phyloP scores from a whole-genome alignment of 2,113 vertebrate genomes.

The Larimichthys crocea region DNA sequence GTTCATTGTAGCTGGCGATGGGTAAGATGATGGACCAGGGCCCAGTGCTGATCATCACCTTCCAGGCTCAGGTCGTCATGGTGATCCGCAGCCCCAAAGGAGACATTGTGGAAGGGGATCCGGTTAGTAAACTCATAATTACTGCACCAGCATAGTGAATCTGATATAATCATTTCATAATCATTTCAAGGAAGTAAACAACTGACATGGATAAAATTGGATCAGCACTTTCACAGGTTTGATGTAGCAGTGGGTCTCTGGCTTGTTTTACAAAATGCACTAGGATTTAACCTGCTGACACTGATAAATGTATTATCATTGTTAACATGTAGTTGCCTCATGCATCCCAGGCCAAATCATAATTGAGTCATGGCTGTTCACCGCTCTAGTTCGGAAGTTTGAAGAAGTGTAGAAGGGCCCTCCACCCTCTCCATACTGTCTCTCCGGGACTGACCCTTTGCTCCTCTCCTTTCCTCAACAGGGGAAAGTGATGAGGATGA shows the following conservation, averaged over 20 bases:
- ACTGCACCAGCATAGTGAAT: slow-evolving; percentile 11
- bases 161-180: slow-evolving; percentile 10
- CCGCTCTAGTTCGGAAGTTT: background rate
- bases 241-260: background rate
- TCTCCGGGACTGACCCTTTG: slow-evolving; percentile 19
- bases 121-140: slow-evolving; percentile 84
- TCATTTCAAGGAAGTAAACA: slow-evolving; percentile 22
- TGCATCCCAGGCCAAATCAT: background rate
- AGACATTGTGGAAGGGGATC: slow-evolving; percentile 94
- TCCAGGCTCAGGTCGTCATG: slow-evolving; percentile 97
- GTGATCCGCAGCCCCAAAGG: slow-evolving; percentile 91
- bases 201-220: slow-evolving; percentile 20
- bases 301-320: background rate
- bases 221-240: slow-evolving; percentile 6
- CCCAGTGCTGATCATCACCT: slow-evolving; percentile 95
- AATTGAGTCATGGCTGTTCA: background rate
- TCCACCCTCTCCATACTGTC: background rate
- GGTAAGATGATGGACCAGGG: slow-evolving; percentile 99
- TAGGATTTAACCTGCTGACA: background rate
- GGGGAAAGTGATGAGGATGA: slow-evolving; percentile 95
- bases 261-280: background rate
- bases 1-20: slow-evolving; percentile 89
- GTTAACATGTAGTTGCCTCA: background rate
- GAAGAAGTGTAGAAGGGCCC: background rate
- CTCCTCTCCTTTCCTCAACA: slow-evolving; percentile 65